Evolutionary conservation across 2,113 vertebrate species (phyloP), one percentile per base, ranked within the genome.

Genomic region (Ceyx melanurus): DNA sequence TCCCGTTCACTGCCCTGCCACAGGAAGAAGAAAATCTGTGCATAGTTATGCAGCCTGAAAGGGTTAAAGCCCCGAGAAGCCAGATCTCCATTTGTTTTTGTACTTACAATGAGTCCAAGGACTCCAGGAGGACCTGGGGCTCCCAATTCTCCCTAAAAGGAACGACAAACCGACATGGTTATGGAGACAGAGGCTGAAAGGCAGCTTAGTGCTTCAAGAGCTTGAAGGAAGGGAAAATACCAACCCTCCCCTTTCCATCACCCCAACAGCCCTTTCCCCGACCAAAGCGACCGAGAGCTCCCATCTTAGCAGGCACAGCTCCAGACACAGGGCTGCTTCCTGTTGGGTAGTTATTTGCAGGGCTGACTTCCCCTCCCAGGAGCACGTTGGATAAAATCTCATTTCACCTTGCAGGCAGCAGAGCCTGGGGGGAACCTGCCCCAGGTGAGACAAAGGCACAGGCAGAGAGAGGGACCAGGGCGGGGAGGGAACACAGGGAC

Each of bases 91-190:
- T 64, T 84, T 94, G 77, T 74, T 93, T 84, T 75, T 86, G 70
- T 98, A 99, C 99, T 99, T 98, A 99, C 99, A 97, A 99, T 98
- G 92, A 99, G 98, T 95, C 99, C 99, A 84, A 92, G 98, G 92
- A 99, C 99, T 98, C 99, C 99, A 80, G 96, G 96, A 97, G 99
- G 99, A 95, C 99, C 99, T n/a, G 98, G 98, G 95, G 98, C 98
- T 97, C 99, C 99, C 94, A 99, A 91, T 74, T 99, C 98, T 95
- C 99, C 99, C 99, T 99, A 82, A 65, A 97, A 97, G 95, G 84
- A 97, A 92, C 98, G 83, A 93, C 92, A 97, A 89, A 97, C 90
- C 95, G 46, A 96, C 90, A 91, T 1, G 91, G 97, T 98, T 97
- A 98, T 4, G 23, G 82, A 68, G 97, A 96, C 94, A 97, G 97